Conservation (phyloP, 2,888 invertebrate species). For the Acanthoscelides obtectus region DNA sequence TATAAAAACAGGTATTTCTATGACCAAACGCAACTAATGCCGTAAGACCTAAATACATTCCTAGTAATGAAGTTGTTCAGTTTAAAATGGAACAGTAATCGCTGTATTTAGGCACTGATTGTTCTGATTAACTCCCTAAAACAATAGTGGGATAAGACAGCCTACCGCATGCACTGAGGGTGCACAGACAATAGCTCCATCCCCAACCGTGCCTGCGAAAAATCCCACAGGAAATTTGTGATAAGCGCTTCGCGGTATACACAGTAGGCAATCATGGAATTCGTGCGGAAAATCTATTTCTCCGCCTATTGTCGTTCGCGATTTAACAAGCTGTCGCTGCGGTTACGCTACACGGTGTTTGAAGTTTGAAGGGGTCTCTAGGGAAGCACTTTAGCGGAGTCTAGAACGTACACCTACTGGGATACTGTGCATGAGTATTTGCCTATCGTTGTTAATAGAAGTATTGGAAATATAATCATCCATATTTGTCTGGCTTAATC, state of each 20-base stretch:
- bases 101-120: too few species aligned
- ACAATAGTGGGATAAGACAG: too few species aligned
- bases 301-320: conserved; percentile 1
- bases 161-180: not conserved
- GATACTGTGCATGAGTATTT: not conserved
- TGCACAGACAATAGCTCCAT: not conserved
- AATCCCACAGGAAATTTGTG: conserved; percentile 40
- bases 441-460: not conserved
- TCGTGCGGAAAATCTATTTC: conserved; percentile 42
- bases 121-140: too few species aligned
- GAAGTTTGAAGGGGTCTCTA: conserved; percentile 8
- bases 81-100: too few species aligned
- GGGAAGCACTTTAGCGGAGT: not conserved
- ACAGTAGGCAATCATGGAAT: conserved; percentile 31
- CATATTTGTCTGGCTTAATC: too few species aligned
- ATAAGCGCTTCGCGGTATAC: conserved; percentile 29
- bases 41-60: too few species aligned
- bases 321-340: conserved; percentile 3
- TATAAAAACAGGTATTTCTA: too few species aligned
- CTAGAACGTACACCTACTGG: not conserved
- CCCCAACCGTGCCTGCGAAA: conserved; percentile 4
- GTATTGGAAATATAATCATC: too few species aligned
- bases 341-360: conserved; percentile 14
- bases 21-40: too few species aligned
- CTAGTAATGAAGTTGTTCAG: too few species aligned